Evolutionary conservation across 2,797 vertebrate genomes (phyloP).

Genomic region (Rhincodon typus): DNA sequence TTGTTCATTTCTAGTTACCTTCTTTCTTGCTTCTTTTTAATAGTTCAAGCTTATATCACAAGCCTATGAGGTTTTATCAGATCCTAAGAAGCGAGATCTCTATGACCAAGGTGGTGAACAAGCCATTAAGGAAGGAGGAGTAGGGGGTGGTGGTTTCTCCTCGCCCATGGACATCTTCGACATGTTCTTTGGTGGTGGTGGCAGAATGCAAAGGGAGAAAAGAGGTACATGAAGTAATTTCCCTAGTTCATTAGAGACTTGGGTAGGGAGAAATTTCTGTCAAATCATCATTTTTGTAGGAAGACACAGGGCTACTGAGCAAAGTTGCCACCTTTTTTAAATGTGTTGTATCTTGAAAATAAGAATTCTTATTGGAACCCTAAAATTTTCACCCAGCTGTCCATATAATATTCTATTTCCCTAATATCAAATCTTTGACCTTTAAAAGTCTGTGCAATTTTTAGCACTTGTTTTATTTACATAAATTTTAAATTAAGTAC

Average conservation of each 20-base stretch:
- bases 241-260: not conserved
- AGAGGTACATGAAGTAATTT: constrained; percentile 64
- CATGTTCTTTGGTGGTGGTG: constrained; percentile 97
- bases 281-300: not conserved
- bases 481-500: not conserved
- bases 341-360: too few relatives aligned
- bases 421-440: not conserved
- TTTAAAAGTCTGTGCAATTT: not conserved
- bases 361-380: too few relatives aligned
- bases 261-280: not conserved
- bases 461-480: not conserved
- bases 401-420: not conserved
- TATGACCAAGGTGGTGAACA: constrained; percentile 98
- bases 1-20: constrained; percentile 31
- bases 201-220: constrained; percentile 85
- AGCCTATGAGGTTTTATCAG: constrained; percentile 93
- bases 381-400: too few relatives aligned
- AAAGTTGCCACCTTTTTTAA: not conserved
- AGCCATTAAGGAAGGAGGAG: constrained; percentile 92
- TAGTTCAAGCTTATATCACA: constrained; percentile 97
- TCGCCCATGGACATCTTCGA: constrained; percentile 97
- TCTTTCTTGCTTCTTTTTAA: constrained; percentile 46
- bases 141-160: constrained; percentile 69
- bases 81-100: constrained; percentile 84
- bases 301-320: not conserved